These are phyloP conservation scores for Agrotis ipsilon DNA, from an alignment of 2,888 invertebrate species.

Conservation along the genomic window DNA sequence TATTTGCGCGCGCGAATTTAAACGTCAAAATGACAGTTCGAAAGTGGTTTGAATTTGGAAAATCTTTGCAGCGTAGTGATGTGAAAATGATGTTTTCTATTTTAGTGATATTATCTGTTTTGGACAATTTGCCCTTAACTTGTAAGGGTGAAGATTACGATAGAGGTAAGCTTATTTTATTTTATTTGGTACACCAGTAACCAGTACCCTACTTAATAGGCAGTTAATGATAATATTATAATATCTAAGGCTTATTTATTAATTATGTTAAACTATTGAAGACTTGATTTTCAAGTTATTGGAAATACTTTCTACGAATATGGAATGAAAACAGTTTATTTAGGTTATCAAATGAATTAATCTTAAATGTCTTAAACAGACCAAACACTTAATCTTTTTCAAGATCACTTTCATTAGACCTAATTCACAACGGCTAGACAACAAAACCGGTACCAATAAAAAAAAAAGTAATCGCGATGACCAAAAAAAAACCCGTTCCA, in stretches of 20 bases:
- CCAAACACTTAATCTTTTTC: neutral
- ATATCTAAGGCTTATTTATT: neutral
- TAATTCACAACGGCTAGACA: conserved; percentile 8
- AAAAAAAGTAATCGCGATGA: conserved; percentile 3
- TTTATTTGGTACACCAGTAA: neutral
- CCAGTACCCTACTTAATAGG: no score
- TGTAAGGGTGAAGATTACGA: conserved; percentile 78
- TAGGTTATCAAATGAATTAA: neutral
- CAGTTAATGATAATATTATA: no score
- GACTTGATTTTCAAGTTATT: neutral
- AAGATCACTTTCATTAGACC: neutral
- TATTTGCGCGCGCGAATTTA: conserved; percentile 77
- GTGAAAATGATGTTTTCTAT: conserved; percentile 83
- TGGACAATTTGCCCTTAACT: conserved; percentile 80
- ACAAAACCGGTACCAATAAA: neutral
- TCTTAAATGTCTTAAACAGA: neutral
- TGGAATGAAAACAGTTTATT: no score
- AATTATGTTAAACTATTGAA: neutral
- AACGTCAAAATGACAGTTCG: conserved; percentile 87
- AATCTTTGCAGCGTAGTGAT: conserved; percentile 79
- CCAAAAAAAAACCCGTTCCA: conserved; percentile 30
- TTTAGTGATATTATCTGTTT: conserved; percentile 80
- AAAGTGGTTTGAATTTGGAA: conserved; percentile 82
- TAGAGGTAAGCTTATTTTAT: conserved; percentile 76
- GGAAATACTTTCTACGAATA: neutral